phyloP scores from a whole-genome alignment of 1,140 invertebrate species.

The Glossosoma conforme region DNA sequence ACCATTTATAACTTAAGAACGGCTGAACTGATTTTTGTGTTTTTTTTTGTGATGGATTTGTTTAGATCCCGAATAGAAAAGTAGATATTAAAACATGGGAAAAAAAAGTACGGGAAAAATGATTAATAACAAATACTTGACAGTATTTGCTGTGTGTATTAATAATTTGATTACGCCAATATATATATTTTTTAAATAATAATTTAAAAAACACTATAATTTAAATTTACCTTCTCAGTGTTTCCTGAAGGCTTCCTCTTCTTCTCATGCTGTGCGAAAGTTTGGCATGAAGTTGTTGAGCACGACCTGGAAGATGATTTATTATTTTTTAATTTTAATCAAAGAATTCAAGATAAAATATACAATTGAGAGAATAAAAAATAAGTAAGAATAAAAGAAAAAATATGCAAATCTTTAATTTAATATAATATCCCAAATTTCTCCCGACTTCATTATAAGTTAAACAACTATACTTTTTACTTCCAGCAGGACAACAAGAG shows the following conservation, averaged over 20 bases:
- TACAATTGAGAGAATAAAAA: not conserved
- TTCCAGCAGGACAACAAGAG: not conserved
- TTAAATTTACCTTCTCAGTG: slow-evolving; percentile 49
- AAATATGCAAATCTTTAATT: not conserved
- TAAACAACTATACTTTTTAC: not conserved
- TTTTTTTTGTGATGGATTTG: too few relatives aligned
- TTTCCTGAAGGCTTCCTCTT: slow-evolving; percentile 70
- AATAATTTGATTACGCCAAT: too few relatives aligned
- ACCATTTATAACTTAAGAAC: too few relatives aligned
- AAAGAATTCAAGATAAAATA: not conserved
- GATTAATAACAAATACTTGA: too few relatives aligned
- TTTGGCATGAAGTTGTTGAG: slow-evolving; percentile 88
- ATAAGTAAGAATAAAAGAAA: not conserved
- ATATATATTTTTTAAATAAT: not conserved
- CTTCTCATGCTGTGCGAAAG: slow-evolving; percentile 84
- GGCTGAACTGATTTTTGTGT: too few relatives aligned
- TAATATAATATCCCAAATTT: not conserved
- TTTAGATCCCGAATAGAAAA: too few relatives aligned
- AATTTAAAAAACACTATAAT: too few relatives aligned
- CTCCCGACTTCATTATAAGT: not conserved
- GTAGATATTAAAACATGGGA: too few relatives aligned
- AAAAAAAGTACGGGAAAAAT: too few relatives aligned
- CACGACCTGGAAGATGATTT: slow-evolving; percentile 57
- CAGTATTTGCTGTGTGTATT: too few relatives aligned
- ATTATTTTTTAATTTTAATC: not conserved